A percentile compares a stretch with the other conserved stretches of the same genome.
Conservation (phyloP, 2,888 invertebrate genomes). For the Erynnis tages region DNA sequence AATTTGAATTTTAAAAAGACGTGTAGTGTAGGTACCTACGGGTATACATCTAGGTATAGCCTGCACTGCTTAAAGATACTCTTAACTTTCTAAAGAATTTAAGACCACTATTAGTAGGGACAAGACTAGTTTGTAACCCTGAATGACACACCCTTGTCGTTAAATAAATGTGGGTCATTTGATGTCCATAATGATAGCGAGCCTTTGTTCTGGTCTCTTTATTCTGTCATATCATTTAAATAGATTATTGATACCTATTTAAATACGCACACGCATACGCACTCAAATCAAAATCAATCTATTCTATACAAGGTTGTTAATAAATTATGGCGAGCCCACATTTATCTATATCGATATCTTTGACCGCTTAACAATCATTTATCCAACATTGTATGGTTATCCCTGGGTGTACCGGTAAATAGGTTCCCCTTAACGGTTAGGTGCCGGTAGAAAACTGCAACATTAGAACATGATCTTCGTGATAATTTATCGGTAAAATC, state of each 20-base stretch:
- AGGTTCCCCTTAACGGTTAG: constrained; percentile 63
- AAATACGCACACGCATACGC: constrained; percentile 19
- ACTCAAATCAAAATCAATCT: constrained; percentile 19
- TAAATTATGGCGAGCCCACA: constrained; percentile 22
- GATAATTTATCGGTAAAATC: constrained; percentile 71
- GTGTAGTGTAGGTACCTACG: constrained; percentile 11
- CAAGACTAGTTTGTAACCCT: constrained; percentile 14
- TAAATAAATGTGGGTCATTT: constrained; percentile 20
- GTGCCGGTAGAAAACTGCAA: constrained; percentile 55
- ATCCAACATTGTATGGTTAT: constrained; percentile 24
- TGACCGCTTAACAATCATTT: constrained; percentile 23
- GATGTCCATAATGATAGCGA: constrained; percentile 25
- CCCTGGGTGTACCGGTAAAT: constrained; percentile 24
- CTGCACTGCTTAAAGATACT: constrained; percentile 1
- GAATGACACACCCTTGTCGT: constrained; percentile 26
- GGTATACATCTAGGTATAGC: too few species aligned
- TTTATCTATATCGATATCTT: constrained; percentile 26
- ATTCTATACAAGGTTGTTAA: constrained; percentile 26
- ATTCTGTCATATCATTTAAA: constrained; percentile 24
- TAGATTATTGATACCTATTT: constrained; percentile 26
- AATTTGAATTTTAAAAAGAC: constrained; percentile 45
- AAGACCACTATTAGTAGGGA: neutral
- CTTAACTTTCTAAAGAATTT: too few species aligned
- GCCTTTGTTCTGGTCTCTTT: constrained; percentile 21
- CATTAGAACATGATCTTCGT: constrained; percentile 71